Evolutionary conservation across 2,113 vertebrate genomes (phyloP).

Genomic region (Hippoglossus stenolepis): DNA sequence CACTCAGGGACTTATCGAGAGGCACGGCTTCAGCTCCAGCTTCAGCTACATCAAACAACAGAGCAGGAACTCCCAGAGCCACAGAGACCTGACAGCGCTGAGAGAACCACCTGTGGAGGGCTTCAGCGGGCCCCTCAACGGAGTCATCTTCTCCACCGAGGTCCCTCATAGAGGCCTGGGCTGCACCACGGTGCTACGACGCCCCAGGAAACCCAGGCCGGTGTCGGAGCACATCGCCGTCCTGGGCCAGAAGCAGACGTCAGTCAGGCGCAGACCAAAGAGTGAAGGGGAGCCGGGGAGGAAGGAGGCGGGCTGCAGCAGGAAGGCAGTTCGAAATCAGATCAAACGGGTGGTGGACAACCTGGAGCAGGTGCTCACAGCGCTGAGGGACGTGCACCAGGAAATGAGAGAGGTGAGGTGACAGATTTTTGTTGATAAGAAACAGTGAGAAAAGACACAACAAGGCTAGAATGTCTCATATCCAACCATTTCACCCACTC

Average conservation of each 20-base stretch:
- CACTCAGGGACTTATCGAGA: conserved; percentile 60
- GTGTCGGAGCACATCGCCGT: conserved; percentile 37
- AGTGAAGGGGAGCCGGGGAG: conserved; percentile 14
- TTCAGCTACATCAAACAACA: conserved; percentile 62
- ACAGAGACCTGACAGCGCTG: conserved; percentile 57
- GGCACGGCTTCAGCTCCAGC: conserved; percentile 57
- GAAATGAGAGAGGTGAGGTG: conserved; percentile 86
- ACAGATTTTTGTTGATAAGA: neutral
- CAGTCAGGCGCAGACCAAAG: conserved; percentile 32
- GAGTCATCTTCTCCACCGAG: conserved; percentile 75
- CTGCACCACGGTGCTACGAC: conserved; percentile 39
- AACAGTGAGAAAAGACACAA: neutral
- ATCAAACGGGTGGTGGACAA: conserved; percentile 81
- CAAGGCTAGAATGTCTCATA: no score
- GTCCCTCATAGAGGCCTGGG: conserved; percentile 55
- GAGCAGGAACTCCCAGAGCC: conserved; percentile 62
- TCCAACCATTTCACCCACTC: neutral
- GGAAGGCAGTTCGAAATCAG: conserved; percentile 78
- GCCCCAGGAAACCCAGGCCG: conserved; percentile 44
- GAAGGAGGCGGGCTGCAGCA: conserved; percentile 48
- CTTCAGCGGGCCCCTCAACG: conserved; percentile 53
- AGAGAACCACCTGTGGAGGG: conserved; percentile 59
- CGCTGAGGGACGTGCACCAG: conserved; percentile 83
- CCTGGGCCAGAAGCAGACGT: conserved; percentile 49
- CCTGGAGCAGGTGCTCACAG: conserved; percentile 82